Base-by-base conservation (phyloP, 2,113 vertebrate species). In the Ptilonorhynchus violaceus region DNA sequence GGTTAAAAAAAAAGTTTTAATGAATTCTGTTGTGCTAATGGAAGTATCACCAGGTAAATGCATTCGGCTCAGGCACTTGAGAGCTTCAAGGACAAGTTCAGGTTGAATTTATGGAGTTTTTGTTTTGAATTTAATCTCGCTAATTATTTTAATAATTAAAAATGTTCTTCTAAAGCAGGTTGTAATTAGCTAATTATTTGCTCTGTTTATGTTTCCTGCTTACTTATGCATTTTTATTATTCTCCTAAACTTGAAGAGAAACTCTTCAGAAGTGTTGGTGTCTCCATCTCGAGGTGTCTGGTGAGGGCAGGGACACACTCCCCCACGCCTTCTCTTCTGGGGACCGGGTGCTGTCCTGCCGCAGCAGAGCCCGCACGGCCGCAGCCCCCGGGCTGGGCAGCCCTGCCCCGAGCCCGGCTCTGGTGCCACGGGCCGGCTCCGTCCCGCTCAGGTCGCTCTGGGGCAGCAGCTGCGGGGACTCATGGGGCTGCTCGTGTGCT, bases 141-240 rank as follows among this genome's bases (percentile, higher is more conserved):
- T 97, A 97, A 98, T 98, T 97, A 97, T 97, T 98, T 97, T 96
- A 97, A 97, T 98, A 98, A 97, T 97, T 98, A 94, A 98, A 97
- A 95, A 85, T 79, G 55, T 88, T 98, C 96, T 97, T 76, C 94
- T 88, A 97, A 97, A 94, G 70, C 89, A 97, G 92, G 91, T 95
- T 97, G 87, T 96, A 97, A 97, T 97, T 96, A 98, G 92, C 85
- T 97, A 95, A 97, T 98, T 97, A 97, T 97, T 98, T 97, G 60
- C 77, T 89, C 69, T 97, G 88, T 96, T 97, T 97, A 70, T 93
- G 50, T 95, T 97, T 97, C 96, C 93, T 96, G 89, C 84, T 92
- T 97, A 91, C 94, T 97, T 97, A 79, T 92, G 82, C 79, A 67
- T 91, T 95, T 97, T 90, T 85, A 68, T 92, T 85, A 46, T 82